These are phyloP conservation scores for Lasiurus cinereus DNA, from an alignment of 2,113 vertebrate genomes.

Conservation along the genomic window DNA sequence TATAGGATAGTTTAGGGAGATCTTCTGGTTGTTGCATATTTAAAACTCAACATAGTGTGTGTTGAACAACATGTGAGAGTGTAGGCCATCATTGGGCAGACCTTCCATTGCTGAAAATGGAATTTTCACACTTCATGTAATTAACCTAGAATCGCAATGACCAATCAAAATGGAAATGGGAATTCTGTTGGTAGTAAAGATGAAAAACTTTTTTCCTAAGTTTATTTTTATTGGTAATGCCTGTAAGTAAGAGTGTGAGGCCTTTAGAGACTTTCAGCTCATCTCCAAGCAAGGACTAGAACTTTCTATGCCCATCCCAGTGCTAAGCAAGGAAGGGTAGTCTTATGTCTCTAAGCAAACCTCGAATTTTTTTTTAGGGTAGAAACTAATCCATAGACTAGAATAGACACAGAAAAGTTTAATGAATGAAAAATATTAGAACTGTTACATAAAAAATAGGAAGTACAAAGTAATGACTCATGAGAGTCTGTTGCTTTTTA, in stretches of 20 bases:
- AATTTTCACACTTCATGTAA: neutral
- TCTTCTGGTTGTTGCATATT: neutral
- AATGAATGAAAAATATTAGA: slow-evolving; percentile 20
- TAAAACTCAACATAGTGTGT: neutral
- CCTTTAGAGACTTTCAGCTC: neutral
- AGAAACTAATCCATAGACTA: neutral
- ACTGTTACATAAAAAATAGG: neutral
- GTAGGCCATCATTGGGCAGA: neutral
- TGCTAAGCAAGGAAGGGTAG: neutral
- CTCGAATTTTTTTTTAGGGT: neutral
- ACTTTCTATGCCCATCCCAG: neutral
- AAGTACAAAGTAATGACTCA: neutral
- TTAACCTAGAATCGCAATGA: neutral
- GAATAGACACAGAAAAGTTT: neutral
- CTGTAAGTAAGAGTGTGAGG: neutral
- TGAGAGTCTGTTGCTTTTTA: neutral
- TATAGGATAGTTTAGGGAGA: neutral
- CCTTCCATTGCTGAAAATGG: neutral
- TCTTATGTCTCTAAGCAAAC: neutral
- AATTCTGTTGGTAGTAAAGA: neutral
- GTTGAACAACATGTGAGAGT: neutral
- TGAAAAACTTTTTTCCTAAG: neutral
- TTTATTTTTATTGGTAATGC: neutral
- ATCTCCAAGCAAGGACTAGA: neutral
- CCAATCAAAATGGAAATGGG: neutral